Evolutionary conservation across 2,113 vertebrate genomes (phyloP).

Genomic region (Syngnathus floridae): DNA sequence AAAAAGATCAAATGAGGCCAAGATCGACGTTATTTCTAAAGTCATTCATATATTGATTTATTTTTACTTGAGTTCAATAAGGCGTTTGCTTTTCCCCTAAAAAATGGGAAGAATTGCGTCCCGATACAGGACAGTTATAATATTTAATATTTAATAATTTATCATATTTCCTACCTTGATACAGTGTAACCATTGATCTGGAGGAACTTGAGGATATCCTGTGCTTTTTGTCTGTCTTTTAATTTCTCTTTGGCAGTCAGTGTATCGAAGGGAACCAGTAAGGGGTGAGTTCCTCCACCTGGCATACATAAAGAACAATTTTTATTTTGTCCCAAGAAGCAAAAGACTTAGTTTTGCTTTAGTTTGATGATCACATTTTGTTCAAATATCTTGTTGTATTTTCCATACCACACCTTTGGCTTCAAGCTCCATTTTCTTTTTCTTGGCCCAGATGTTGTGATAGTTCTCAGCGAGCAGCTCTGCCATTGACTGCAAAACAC

Average conservation of each 20-base stretch:
- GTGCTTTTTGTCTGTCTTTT: conserved; percentile 90
- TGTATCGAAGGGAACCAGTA: conserved; percentile 92
- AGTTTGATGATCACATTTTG: no score
- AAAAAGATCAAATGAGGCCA: background rate
- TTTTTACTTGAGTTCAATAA: no score
- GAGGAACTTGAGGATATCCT: conserved; percentile 93
- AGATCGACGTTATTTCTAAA: no score
- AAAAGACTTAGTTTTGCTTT: no score
- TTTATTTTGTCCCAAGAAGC: background rate
- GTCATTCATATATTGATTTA: no score
- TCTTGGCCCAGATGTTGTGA: conserved; percentile 95
- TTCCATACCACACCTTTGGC: conserved; percentile 79
- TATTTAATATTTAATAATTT: no score
- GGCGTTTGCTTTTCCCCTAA: no score
- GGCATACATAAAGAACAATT: conserved; percentile 9
- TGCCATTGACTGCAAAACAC: conserved; percentile 82
- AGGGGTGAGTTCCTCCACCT: conserved; percentile 91
- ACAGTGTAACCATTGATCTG: conserved; percentile 92
- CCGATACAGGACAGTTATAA: no score
- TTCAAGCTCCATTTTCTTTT: conserved; percentile 91
- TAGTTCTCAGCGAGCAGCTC: conserved; percentile 97
- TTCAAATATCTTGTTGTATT: background rate
- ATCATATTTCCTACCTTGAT: conserved; percentile 73
- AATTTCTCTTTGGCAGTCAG: conserved; percentile 96
- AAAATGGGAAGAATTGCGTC: no score